Percentiles rank a stretch among this genome's conserved stretches.
These are phyloP conservation scores for Narcine bancroftii DNA, from an alignment of 2,113 vertebrate genomes.

Conservation along the genomic window DNA sequence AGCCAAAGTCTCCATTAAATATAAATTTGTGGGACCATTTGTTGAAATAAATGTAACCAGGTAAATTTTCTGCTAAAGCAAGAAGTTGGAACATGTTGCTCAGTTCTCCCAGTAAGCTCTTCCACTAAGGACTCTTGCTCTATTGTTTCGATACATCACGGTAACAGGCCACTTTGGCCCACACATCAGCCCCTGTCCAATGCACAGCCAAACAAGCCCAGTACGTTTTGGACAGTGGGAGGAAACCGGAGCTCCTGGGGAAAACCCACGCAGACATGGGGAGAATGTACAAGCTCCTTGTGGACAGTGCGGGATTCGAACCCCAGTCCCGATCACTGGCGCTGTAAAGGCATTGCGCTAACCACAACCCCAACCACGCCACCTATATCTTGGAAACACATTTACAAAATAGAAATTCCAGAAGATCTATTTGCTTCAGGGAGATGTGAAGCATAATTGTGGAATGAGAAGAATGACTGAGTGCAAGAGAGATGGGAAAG, in stretches of 20 bases:
- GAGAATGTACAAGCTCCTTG: too few species aligned
- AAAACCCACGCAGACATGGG: too few species aligned
- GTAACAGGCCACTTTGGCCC: too few species aligned
- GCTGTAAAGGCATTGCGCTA: too few species aligned
- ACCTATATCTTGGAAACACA: background rate
- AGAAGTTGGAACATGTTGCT: background rate
- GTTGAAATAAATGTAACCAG: slow-evolving; percentile 12
- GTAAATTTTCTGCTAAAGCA: background rate
- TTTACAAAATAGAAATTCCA: background rate
- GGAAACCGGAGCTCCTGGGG: too few species aligned
- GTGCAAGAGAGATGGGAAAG: background rate
- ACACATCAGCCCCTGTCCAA: too few species aligned
- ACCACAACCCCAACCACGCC: too few species aligned
- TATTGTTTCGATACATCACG: too few species aligned
- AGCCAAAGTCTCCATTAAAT: background rate
- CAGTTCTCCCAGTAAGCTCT: background rate
- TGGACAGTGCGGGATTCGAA: too few species aligned
- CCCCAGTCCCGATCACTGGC: too few species aligned
- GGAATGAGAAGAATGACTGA: background rate
- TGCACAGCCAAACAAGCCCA: too few species aligned
- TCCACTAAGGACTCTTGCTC: background rate
- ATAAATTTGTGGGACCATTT: background rate
- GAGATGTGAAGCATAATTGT: background rate
- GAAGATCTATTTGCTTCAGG: background rate
- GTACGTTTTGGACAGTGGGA: too few species aligned